These are phyloP conservation scores for Triplophysa dalaica DNA, from an alignment of 2,113 vertebrate genomes.

Conservation along the genomic window DNA sequence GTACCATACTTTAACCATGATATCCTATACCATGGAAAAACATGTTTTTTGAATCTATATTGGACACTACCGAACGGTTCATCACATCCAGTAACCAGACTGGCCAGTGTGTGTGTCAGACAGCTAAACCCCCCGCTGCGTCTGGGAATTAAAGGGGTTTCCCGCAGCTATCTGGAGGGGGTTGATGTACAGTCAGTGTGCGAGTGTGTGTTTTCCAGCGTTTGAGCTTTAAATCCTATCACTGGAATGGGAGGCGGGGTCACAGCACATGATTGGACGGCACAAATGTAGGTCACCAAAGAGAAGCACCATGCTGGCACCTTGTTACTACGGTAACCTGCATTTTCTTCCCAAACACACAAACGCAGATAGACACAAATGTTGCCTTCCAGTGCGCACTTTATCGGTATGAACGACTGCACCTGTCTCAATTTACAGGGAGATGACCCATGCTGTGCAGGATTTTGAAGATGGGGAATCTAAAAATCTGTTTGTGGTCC, in stretches of 20 bases:
- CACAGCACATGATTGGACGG: slow-evolving; percentile 27
- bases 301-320: slow-evolving; percentile 31
- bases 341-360: slow-evolving; percentile 19
- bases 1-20: not conserved
- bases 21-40: not conserved
- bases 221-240: slow-evolving; percentile 41
- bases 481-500: not conserved
- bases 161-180: slow-evolving; percentile 33
- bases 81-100: slow-evolving; percentile 18
- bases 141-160: slow-evolving; percentile 45
- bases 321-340: slow-evolving; percentile 44
- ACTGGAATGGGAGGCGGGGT: slow-evolving; percentile 7
- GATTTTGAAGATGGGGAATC: not conserved
- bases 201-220: slow-evolving; percentile 19
- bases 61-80: too few species aligned
- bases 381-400: slow-evolving; percentile 12
- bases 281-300: slow-evolving; percentile 43
- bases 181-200: slow-evolving; percentile 32
- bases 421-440: not conserved
- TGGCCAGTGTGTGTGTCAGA: slow-evolving; percentile 7
- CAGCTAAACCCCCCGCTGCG: slow-evolving; percentile 2
- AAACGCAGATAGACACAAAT: slow-evolving; percentile 31
- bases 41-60: not conserved
- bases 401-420: not conserved
- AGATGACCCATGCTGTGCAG: not conserved